phyloP scores from a whole-genome alignment of 2,113 vertebrate genomes.

The Tapirus terrestris region DNA sequence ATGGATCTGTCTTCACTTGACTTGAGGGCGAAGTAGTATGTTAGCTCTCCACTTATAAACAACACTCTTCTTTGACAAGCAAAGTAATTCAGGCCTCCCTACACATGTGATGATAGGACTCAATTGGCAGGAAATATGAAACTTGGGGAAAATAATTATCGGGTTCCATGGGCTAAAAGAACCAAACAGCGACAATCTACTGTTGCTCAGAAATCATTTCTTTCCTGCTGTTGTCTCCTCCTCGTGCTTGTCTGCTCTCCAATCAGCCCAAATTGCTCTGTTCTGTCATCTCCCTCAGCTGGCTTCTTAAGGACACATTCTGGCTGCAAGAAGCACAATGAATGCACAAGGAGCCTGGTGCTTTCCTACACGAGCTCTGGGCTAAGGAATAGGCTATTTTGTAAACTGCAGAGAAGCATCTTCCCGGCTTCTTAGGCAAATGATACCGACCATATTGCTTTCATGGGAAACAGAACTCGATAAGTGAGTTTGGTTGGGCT shows the following conservation, averaged over 20 bases:
- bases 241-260: conserved; percentile 2
- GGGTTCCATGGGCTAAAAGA: conserved; percentile 47
- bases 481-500: not conserved
- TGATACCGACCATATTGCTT: not conserved
- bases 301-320: conserved; percentile 26
- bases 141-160: conserved; percentile 60
- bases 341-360: not conserved
- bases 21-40: conserved; percentile 9
- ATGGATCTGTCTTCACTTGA: not conserved
- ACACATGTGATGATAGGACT: conserved; percentile 52
- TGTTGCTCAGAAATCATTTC: conserved; percentile 53
- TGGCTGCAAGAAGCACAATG: not conserved
- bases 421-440: not conserved
- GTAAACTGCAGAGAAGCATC: not conserved
- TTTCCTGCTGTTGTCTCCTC: conserved; percentile 36
- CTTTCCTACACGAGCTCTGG: not conserved
- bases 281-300: conserved; percentile 14
- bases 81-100: conserved; percentile 39
- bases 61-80: conserved; percentile 61
- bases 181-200: conserved; percentile 22
- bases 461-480: not conserved
- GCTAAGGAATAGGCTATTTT: not conserved
- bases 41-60: conserved; percentile 33
- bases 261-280: conserved; percentile 17
- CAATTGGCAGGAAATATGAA: conserved; percentile 39